phyloP scores from a whole-genome alignment of 2,888 invertebrate genomes.

The Diloba caeruleocephala region DNA sequence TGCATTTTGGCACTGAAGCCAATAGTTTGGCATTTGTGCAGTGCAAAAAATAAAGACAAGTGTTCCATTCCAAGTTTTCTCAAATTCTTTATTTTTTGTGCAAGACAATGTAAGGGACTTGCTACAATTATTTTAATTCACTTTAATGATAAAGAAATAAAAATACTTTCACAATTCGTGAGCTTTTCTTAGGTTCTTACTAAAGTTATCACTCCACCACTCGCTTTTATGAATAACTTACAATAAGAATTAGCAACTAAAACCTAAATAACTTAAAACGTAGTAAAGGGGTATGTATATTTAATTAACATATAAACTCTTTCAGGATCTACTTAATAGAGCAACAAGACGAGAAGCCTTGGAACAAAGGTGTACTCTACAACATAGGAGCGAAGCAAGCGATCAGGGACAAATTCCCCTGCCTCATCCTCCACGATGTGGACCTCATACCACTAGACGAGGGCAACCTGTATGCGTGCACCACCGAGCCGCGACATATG shows the following conservation, averaged over 20 bases:
- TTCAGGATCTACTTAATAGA: constrained; percentile 94
- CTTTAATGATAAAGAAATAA: constrained; percentile 50
- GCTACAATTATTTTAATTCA: constrained; percentile 30
- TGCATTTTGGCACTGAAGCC: too few species aligned
- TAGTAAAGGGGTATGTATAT: too few species aligned
- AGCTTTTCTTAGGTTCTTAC: constrained; percentile 26
- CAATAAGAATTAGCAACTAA: constrained; percentile 20
- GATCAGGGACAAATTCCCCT: constrained; percentile 92
- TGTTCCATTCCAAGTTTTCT: too few species aligned
- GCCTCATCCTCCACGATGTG: constrained; percentile 97
- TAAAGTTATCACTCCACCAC: constrained; percentile 18
- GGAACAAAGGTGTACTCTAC: constrained; percentile 96
- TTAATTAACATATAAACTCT: constrained; percentile 17
- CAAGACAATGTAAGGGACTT: too few species aligned
- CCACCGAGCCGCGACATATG: constrained; percentile 94
- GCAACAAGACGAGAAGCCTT: constrained; percentile 93
- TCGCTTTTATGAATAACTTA: constrained; percentile 32
- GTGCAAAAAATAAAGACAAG: too few species aligned
- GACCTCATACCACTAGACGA: constrained; percentile 95
- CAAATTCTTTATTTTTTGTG: too few species aligned
- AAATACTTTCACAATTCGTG: constrained; percentile 33
- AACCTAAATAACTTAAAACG: too few species aligned
- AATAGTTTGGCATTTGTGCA: too few species aligned
- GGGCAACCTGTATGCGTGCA: constrained; percentile 95
- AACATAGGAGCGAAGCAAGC: constrained; percentile 95